Evolutionary conservation across 1,140 invertebrate genomes (phyloP), one percentile per base, ranked within the genome.

Genomic region (Panonychus citri): DNA sequence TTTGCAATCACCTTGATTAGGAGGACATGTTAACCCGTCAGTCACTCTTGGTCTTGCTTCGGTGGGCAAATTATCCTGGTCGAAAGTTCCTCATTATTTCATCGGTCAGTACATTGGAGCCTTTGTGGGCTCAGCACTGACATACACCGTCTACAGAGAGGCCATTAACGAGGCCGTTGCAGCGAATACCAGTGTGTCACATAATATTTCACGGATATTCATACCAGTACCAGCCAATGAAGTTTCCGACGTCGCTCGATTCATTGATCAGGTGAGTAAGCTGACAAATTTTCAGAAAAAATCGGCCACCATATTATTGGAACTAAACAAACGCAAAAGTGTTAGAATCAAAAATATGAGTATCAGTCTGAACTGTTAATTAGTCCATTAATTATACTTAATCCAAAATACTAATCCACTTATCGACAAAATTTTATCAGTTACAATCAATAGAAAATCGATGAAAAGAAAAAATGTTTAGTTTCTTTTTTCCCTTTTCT

Each of bases 21-120:
- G 75, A 53, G 74, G 68, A 5, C 76, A 77, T 63, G 59, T 78
- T 17, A 78, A 77, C 63, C 76, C 76, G n/a, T 73, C 75, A 3
- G 73, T 77, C 1, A 70, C 73, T 0, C 50, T 77, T 8, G 69
- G 71, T n/a, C 62, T 73, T 60, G 70, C 69, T 1, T 57, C 68
- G 15, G 59, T 75, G 19, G 71, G 73, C 2, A 68, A 69, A 58
- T 62, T 74, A 7, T 59, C 63, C 1, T 74, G 70, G 66, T 60
- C 60, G 12, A 70, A 72, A 61, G 65, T 76, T 10, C 66, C 72
- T 27, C 59, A 71, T 12, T 78, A 75, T 63, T 63, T 67, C 49
- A 19, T 71, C 8, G 76, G 67, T 5, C 77, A 78, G 63, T 75
- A 73, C 60, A 24, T 76, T 1, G 77, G 76, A 24, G 60, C 60